Evolutionary conservation across 1,140 invertebrate species (phyloP), one percentile per base, ranked within the genome.

Genomic region (Uloborus diversus): DNA sequence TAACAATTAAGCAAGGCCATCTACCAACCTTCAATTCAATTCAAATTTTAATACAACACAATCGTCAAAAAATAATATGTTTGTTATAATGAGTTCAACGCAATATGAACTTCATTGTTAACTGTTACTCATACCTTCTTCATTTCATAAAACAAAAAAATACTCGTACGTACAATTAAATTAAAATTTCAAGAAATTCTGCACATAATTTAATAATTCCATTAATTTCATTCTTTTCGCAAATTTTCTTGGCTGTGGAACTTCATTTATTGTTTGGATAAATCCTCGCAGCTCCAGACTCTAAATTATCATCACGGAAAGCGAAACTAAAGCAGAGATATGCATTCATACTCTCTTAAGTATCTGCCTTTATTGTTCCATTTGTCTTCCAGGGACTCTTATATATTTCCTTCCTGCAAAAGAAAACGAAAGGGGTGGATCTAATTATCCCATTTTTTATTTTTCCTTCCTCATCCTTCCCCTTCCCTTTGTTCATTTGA

Each of bases 331-430:
- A 25, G 65, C 49, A 68, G 53, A 68, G 53, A 68, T 53, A 53
- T 53, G 65, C 65, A 68, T 68, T 49, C 32, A 68, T 51, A 68
- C 49, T 68, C 47, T 68, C 28, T 28, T 53, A 68, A 68, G 65
- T 68, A 68, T 27, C 47, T 3, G 49, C 42, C 65, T 68, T 68
- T 68, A 68, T 68, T 68, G 65, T 28, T 9, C 47, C 65, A 68
- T 68, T 49, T 68, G 65, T 68, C 65, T 68, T 68, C 2, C 7
- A 53, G 47, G 20, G 17, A 68, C 33, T 37, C 25, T n/a, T 20
- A 9, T 13, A 57, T 27, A 65, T 47, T 37, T 37, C 61, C 27
- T 64, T 25, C 35, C n/a, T 64, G 20, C 42, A 27, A 25, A 35
- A 42, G 33, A 35, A 32, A 28, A 20, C 9, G 37, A 47, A 47